Percentiles rank a stretch among this genome's conserved stretches.
These are phyloP conservation scores for Brassicogethes aeneus DNA, from an alignment of 2,888 invertebrate genomes.

Conservation along the genomic window DNA sequence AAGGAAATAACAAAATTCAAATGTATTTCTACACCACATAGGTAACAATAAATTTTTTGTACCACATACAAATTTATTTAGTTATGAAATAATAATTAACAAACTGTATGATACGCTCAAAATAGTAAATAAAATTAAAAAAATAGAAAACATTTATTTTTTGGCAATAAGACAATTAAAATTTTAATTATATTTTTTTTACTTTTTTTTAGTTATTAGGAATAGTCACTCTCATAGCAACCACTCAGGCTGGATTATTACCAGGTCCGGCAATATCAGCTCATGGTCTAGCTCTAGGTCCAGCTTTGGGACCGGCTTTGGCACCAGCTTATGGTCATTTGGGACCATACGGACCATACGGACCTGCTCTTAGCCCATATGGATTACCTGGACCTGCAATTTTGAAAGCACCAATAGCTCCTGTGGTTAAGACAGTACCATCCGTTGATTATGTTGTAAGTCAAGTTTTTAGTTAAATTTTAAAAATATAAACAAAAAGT, in stretches of 20 bases:
- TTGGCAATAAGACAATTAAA: too few species aligned
- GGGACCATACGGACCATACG: not conserved
- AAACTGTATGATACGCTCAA: too few species aligned
- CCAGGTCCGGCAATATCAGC: conserved; percentile 22
- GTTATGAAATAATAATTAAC: too few species aligned
- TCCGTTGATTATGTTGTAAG: conserved; percentile 30
- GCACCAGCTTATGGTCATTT: not conserved
- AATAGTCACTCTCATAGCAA: conserved; percentile 34
- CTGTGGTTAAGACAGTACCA: conserved; percentile 27
- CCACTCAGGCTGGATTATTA: conserved; percentile 45
- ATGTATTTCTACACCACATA: too few species aligned
- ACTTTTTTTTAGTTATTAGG: conserved; percentile 31
- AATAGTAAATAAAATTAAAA: too few species aligned
- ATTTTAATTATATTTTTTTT: too few species aligned
- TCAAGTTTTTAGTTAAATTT: conserved; percentile 7
- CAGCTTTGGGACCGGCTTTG: conserved; percentile 11
- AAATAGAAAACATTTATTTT: too few species aligned
- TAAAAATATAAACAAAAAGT: too few species aligned
- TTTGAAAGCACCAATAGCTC: conserved; percentile 20
- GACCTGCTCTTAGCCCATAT: conserved; percentile 7
- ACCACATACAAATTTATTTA: not conserved
- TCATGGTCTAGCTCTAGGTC: conserved; percentile 22
- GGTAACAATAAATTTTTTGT: not conserved
- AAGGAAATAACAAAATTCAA: too few species aligned
- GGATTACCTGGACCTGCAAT: conserved; percentile 15